phyloP scores from a whole-genome alignment of 1,140 invertebrate genomes.

The Drosophila watanabei region DNA sequence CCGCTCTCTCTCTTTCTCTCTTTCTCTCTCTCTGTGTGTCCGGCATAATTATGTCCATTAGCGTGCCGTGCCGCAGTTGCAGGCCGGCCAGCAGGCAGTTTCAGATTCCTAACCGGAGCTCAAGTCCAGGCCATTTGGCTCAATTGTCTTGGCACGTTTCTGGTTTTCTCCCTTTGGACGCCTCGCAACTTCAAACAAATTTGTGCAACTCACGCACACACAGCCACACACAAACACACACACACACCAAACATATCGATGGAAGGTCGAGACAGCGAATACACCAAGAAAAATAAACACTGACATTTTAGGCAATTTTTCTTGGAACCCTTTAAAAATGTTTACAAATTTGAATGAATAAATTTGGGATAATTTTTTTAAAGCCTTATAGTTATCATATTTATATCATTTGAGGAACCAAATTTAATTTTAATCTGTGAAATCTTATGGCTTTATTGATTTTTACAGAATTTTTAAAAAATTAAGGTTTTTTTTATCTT shows the following conservation, averaged over 20 bases:
- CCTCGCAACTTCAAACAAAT: constrained; percentile 66
- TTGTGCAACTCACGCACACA: constrained; percentile 64
- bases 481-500: not conserved
- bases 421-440: too few relatives aligned
- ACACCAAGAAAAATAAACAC: not conserved
- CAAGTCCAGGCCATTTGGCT: constrained; percentile 40
- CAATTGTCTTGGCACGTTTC: constrained; percentile 70
- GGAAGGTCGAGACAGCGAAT: constrained; percentile 1
- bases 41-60: constrained; percentile 75
- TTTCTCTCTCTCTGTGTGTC: constrained; percentile 16
- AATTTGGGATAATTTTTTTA: too few relatives aligned
- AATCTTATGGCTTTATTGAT: too few relatives aligned
- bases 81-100: constrained; percentile 42
- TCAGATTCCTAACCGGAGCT: constrained; percentile 15
- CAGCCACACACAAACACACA: constrained; percentile 44
- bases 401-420: too few relatives aligned
- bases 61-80: constrained; percentile 50
- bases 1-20: not conserved
- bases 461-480: too few relatives aligned
- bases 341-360: too few relatives aligned
- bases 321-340: too few relatives aligned
- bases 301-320: not conserved
- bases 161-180: constrained; percentile 25
- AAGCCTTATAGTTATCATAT: too few relatives aligned
- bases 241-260: constrained; percentile 22